Evolutionary conservation across 2,797 vertebrate species (phyloP), one percentile per base, ranked within the genome.

Genomic region (Mastacembelus armatus): DNA sequence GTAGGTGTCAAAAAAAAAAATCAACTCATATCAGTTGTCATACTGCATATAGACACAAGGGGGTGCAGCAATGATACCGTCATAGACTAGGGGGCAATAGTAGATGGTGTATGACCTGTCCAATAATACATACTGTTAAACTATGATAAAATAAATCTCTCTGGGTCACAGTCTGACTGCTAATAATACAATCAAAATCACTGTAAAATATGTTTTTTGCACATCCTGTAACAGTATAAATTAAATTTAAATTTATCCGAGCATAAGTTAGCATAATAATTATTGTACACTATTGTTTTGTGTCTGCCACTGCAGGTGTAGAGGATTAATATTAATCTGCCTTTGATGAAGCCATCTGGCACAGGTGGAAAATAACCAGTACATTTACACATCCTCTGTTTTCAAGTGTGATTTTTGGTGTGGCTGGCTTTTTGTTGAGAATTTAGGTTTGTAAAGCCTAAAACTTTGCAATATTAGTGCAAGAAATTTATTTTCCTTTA

Each of bases 281-380:
- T 14, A 40, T 21, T n/a, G 10, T 44, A 19, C 36, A 48, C 15
- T 16, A 16, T 40, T 42, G 22, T 35, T n/a, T 6, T n/a, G 21
- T 14, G 29, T 27, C 45, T 18, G 18, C 40, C 19, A 39, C 39
- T 3, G 63, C 18, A 65, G 38, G 50, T 57, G 62, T 27, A 57
- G 10, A 62, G 45, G 66, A 66, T 52, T 66, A 47, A 38, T 4
- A 15, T 48, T 63, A 58, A 66, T 66, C 49, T 61, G 44, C 61
- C n/a, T 42, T 16, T 1, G 62, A 48, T 27, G 30, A 51, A 58
- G 64, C 56, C 22, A 50, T 51, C 49, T 50, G 55, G 15, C 40
- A 29, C 55, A 49, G 16, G 38, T 61, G 24, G 26, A 57, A 65
- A 49, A 66, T 2, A 24, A n/a, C n/a, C n/a, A n/a, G n/a, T n/a